Evolutionary conservation across 2,113 vertebrate species (phyloP), one percentile per base, ranked within the genome.

Genomic region (Paedocypris sp.): DNA sequence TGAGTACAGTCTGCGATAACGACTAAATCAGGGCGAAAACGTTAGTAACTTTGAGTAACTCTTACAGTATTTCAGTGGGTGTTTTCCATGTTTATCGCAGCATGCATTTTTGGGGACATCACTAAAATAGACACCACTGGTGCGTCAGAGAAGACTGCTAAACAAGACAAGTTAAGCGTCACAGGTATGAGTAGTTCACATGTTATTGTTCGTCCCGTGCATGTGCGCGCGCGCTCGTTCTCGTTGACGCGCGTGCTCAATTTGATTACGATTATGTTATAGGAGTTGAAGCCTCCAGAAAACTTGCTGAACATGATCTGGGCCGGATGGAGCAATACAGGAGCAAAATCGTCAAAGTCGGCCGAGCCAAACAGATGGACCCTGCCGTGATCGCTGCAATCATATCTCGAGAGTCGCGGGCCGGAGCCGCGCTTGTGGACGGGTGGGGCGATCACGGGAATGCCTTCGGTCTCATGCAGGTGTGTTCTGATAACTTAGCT

Each of bases 321-420:
- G 8, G 65, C 0, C 60, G 73, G 28, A 75, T 89, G 49, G 76
- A 73, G 64, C 72, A 43, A 38, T 86, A 85, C 0, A 78, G 79
- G 35, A 1, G 58, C 1, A 36, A 78, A 0, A 81, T 89, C 13
- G 67, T 2, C 1, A 73, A 74, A 2, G 80, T 82, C 3, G 86
- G 77, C 57, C 64, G 22, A 12, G 83, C 73, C 3, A 70, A 83
- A 15, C 77, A 82, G 11, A 4, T 88, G 64, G 87, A 88, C 5
- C 81, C 86, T 0, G 82, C 86, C 0, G 73, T 90, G 47, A 86
- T 90, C 0, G 79, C 79, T 6, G 86, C n/a, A 9, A 72, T 90
- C 66, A 75, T 89, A 38, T 90, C 87, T 0, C 78, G 84, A 67
- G 82, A 86, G 60, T 80, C 80, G n/a, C 78, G 75, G 0, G 81